A percentile compares a stretch with the other conserved stretches of the same genome.
These are phyloP conservation scores for Falco peregrinus DNA, from an alignment of 2,797 vertebrate species.

Conservation along the genomic window DNA sequence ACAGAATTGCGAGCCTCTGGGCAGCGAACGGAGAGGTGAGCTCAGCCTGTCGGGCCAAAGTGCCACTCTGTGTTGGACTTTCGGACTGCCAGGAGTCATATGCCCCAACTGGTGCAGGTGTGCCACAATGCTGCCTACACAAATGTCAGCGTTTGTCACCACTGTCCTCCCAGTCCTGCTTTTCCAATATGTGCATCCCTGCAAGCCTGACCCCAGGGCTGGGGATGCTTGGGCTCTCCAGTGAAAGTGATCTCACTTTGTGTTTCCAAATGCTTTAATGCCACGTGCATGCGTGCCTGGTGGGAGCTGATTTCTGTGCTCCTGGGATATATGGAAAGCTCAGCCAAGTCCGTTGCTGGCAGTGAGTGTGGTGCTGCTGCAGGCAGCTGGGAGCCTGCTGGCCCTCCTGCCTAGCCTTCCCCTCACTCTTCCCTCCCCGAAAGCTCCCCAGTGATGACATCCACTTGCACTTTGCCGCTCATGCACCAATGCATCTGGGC, in stretches of 20 bases:
- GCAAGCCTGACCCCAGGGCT: background rate
- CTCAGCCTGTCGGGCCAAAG: background rate
- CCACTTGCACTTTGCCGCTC: background rate
- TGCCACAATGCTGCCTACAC: background rate
- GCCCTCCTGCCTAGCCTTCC: background rate
- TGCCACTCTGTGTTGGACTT: background rate
- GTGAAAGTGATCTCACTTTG: accelerated
- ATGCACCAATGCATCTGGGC: background rate
- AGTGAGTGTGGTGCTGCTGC: accelerated
- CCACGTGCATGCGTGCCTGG: accelerated
- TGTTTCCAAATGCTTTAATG: background rate
- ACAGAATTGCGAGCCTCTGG: background rate
- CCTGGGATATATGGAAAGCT: background rate
- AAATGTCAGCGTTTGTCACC: accelerated
- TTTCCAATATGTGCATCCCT: accelerated
- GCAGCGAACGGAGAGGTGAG: background rate
- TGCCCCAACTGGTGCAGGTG: background rate
- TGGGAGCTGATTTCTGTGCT: background rate
- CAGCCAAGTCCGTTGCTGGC: accelerated
- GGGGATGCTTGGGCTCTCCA: accelerated
- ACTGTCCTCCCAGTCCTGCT: background rate
- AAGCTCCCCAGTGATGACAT: background rate
- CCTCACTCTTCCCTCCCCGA: background rate
- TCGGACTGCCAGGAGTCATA: background rate
- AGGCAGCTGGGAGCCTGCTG: background rate